Base-by-base conservation (phyloP, 2,888 invertebrate species). In the Spodoptera exigua region DNA sequence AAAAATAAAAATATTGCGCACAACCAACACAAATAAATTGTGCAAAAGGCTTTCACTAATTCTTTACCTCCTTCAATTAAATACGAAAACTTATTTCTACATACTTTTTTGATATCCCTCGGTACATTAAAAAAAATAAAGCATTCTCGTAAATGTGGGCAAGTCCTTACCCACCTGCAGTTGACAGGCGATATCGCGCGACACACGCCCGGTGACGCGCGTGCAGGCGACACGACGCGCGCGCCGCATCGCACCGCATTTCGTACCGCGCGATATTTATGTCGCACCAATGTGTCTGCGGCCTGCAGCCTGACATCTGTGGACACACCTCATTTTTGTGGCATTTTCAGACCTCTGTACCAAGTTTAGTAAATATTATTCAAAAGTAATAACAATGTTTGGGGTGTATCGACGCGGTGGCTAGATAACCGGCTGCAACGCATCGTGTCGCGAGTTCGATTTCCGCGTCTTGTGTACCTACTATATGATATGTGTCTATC, bases 121-220 rank as follows among this genome's bases (percentile, higher is more conserved):
- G n/a, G n/a, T n/a, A n/a, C n/a, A n/a, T n/a, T n/a, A n/a, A 10
- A 41, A 32, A 18, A 54, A 27, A n/a, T 10, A 37, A 32, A 16
- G 49, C 13, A 14, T 10, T 10, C 17, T 12, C 37, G 37, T 2
- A 34, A 44, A 34, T 49, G 13, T 49, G 45, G n/a, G 13, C 39
- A 13, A 48, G 62, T 35, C 69, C 46, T 73, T 48, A 57, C 13
- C 5, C 16, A 46, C 53, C 71, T 73, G 72, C 60, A 61, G n/a
- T 35, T 75, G 75, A 79, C 69, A 68, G 75, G 60, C 71, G 61
- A 79, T 80, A 71, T 69, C 74, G 56, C 57, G 45, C 55, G 18
- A 37, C 62, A 34, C 54, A n/a, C 27, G 39, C 43, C 44, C 35
- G 44, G 49, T 35, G 72, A 65, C 40, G 54, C 52, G 71, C 32